Percentiles rank a stretch among this genome's conserved stretches.
phyloP scores from a whole-genome alignment of 2,888 invertebrate genomes.

The Heliconius hortense region DNA sequence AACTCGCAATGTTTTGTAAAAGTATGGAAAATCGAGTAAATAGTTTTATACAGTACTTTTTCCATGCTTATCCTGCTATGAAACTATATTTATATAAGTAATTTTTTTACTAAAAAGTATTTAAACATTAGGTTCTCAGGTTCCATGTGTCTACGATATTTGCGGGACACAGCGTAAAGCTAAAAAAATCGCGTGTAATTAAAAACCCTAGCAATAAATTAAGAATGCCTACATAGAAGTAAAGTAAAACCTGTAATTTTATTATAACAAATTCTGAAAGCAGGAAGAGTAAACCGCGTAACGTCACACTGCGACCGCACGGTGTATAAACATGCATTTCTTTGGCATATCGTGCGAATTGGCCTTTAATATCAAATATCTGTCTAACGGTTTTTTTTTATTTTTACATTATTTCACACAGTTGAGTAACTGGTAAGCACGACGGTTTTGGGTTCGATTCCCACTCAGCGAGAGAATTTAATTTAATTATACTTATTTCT shows the following conservation, averaged over 20 bases:
- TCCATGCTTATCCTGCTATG: no score
- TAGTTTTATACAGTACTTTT: no score
- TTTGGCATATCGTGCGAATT: conserved; percentile 33
- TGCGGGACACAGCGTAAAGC: not conserved
- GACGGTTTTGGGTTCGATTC: not conserved
- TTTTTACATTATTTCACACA: not conserved
- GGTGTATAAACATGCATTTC: conserved; percentile 27
- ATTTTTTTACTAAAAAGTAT: no score
- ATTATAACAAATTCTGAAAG: conserved; percentile 9
- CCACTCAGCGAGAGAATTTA: not conserved
- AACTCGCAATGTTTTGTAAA: no score
- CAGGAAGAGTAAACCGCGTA: conserved; percentile 40
- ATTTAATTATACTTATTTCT: no score
- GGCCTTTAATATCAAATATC: conserved; percentile 25
- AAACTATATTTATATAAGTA: no score
- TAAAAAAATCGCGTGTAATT: not conserved
- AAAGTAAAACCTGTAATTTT: not conserved
- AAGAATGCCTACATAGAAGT: not conserved
- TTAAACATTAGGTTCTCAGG: no score
- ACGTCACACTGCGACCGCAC: conserved; percentile 28
- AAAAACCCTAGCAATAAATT: no score
- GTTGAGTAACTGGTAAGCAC: no score
- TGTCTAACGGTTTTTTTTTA: conserved; percentile 1
- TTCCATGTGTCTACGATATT: no score
- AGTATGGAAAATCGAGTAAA: no score